Base-by-base conservation (phyloP, 2,797 vertebrate species). In the Acridotheres tristis region DNA sequence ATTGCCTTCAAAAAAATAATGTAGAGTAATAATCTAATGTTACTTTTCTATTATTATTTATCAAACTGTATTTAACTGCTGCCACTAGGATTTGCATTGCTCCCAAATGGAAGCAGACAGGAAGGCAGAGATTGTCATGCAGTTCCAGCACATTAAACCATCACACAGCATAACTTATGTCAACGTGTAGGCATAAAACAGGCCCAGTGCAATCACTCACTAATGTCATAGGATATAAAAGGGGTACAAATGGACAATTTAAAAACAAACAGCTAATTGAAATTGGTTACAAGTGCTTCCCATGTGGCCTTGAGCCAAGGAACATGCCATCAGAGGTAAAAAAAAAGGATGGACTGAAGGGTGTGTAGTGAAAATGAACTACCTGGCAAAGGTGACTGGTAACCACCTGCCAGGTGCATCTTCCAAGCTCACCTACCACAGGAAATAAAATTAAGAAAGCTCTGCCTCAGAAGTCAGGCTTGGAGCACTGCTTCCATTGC, bases 11-110 rank as follows among this genome's bases (percentile, higher is more conserved):
- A 92, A 97, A 74, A 79, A 74, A 53, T 94, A 84, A 95, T 85
- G 48, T 42, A 84, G 94, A 96, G 77, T 75, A 92, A 94, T 95
- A 88, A 93, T 67, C 79, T 78, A 88, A 88, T 73, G 72, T 76
- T 93, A 78, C 84, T 95, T 90, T 92, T 88, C 94, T 96, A 73
- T 93, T 96, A 93, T 94, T 97, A 94, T 97, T 97, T 97, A 97
- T 97, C 96, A 96, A 94, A 82, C 61, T 94, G 72, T 90, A 92
- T 96, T 98, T 97, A 96, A 94, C 88, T 87, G 91, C 96, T 83
- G 80, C 81, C 65, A n/a, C 80, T 75, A 84, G 68, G 63, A 85
- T 95, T 55, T 95, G 85, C 62, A 57, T 93, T 88, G 80, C 72
- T 95, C 65, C 67, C 90, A 88, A 93, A 95, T 78, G 78, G 88